phyloP scores from a whole-genome alignment of 2,888 invertebrate genomes.

The Amphipyra berbera region DNA sequence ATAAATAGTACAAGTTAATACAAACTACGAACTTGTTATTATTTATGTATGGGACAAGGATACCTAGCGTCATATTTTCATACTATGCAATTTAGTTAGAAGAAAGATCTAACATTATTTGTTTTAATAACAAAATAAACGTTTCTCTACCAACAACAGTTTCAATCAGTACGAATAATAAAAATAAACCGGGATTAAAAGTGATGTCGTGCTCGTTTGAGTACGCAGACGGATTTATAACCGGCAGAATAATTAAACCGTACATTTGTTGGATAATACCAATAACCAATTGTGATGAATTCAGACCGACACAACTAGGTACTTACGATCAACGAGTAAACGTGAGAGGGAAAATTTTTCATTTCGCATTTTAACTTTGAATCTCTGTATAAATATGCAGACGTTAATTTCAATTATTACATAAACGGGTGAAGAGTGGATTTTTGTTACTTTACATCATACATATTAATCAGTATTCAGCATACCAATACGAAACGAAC shows the following conservation, averaged over 20 bases:
- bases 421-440: constrained; percentile 32
- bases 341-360: constrained; percentile 23
- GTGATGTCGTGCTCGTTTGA: background rate
- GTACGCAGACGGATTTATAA: constrained; percentile 9
- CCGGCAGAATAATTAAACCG: constrained; percentile 15
- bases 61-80: background rate
- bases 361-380: constrained; percentile 42
- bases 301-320: constrained; percentile 17
- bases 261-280: constrained; percentile 32
- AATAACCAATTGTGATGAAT: constrained; percentile 47
- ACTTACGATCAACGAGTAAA: constrained; percentile 8
- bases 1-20: constrained; percentile 50
- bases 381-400: constrained; percentile 45
- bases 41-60: constrained; percentile 12
- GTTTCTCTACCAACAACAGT: too few relatives aligned
- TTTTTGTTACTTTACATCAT: constrained; percentile 41
- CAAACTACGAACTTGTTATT: constrained; percentile 33
- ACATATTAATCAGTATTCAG: constrained; percentile 37
- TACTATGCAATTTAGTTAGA: background rate
- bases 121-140: too few relatives aligned
- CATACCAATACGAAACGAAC: background rate
- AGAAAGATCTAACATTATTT: too few relatives aligned
- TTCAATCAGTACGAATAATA: too few relatives aligned
- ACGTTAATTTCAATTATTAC: constrained; percentile 58
- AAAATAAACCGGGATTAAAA: constrained; percentile 4